These are phyloP conservation scores for Notiomystis cincta DNA, from an alignment of 2,113 vertebrate genomes.

Conservation along the genomic window DNA sequence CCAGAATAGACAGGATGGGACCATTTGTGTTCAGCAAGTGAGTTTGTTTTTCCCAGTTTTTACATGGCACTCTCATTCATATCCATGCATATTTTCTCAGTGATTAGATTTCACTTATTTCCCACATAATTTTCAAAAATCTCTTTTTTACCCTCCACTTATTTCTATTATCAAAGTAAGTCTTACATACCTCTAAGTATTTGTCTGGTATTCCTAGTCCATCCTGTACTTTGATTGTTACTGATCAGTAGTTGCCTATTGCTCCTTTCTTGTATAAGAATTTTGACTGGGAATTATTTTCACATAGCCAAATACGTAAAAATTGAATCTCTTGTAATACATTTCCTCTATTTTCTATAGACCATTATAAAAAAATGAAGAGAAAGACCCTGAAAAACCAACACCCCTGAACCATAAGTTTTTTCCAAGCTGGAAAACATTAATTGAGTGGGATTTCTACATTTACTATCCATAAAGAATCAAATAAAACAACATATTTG, in stretches of 20 bases:
- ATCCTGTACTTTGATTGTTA: background rate
- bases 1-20: rapidly evolving
- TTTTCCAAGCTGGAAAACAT: background rate
- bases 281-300: background rate
- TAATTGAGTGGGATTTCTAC: background rate
- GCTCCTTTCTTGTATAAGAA: background rate
- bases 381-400: background rate
- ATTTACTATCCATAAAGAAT: background rate
- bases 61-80: background rate
- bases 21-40: background rate
- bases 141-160: rapidly evolving
- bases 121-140: background rate
- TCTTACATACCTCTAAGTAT: background rate
- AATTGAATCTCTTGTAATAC: background rate
- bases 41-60: background rate
- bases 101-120: background rate
- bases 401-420: background rate
- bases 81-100: background rate
- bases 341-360: background rate
- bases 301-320: background rate
- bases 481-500: background rate
- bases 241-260: background rate
- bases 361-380: background rate
- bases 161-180: background rate
- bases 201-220: background rate